Conservation (phyloP, 2,113 vertebrate species). For the Gnathonemus echidnorhynchus region DNA sequence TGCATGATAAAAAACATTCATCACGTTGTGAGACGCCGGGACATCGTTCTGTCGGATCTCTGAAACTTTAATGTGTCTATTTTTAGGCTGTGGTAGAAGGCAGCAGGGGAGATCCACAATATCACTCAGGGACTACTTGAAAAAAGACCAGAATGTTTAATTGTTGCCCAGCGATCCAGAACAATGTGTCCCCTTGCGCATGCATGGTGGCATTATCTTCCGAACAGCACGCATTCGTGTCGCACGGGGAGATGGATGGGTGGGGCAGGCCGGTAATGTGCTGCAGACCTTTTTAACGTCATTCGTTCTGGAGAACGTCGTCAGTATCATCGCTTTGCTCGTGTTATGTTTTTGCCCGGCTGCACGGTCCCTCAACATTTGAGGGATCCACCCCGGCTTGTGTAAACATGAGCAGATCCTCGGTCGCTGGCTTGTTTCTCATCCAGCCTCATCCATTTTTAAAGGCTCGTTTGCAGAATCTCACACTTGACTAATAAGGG, state of each 20-base stretch:
- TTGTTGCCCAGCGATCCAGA: background rate
- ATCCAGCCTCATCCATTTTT: background rate
- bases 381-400: background rate
- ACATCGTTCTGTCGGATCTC: slow-evolving; percentile 19
- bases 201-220: background rate
- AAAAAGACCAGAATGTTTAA: background rate
- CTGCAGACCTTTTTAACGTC: background rate
- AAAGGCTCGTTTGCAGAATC: background rate
- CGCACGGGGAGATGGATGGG: background rate
- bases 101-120: background rate
- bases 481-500: background rate
- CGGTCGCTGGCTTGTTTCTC: background rate
- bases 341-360: background rate
- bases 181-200: background rate
- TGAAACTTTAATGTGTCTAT: slow-evolving; percentile 29
- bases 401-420: background rate
- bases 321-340: background rate
- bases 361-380: background rate
- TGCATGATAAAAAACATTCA: slow-evolving; percentile 7
- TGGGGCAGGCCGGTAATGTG: background rate
- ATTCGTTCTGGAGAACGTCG: background rate
- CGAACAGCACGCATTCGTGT: background rate
- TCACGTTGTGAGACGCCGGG: slow-evolving; percentile 22
- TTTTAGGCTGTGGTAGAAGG: slow-evolving; percentile 18
- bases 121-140: background rate